These are phyloP conservation scores for Lordiphosa mommai DNA, from an alignment of 1,140 invertebrate genomes.

Conservation along the genomic window DNA sequence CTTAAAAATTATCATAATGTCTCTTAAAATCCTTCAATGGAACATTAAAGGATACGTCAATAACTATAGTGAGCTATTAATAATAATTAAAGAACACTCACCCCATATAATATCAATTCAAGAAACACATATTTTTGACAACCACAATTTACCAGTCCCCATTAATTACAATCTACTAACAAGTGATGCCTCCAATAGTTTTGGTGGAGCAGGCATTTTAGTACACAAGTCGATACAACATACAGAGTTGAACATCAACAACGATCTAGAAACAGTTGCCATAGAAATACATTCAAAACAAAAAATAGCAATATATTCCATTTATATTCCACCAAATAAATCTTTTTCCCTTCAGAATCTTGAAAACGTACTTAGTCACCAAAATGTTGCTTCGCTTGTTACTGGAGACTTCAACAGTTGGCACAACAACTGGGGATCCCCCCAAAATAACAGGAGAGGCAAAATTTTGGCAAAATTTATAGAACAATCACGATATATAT, in stretches of 20 bases:
- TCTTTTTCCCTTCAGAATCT: slow-evolving; percentile 9
- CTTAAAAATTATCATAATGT: slow-evolving; percentile 6
- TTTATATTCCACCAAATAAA: slow-evolving; percentile 25
- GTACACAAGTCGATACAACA: slow-evolving; percentile 25
- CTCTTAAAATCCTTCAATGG: slow-evolving; percentile 23
- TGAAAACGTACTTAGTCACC: slow-evolving; percentile 5
- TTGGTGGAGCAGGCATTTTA: slow-evolving; percentile 22
- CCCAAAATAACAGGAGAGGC: background rate
- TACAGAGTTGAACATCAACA: slow-evolving; percentile 3
- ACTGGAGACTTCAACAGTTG: slow-evolving; percentile 28
- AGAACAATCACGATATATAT: too few relatives aligned
- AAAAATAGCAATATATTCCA: slow-evolving; percentile 6
- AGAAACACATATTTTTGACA: slow-evolving; percentile 30
- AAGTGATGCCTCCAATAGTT: slow-evolving; percentile 12
- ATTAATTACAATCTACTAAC: slow-evolving; percentile 16
- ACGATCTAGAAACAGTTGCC: slow-evolving; percentile 14
- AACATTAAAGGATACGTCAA: slow-evolving; percentile 26
- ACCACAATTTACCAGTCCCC: slow-evolving; percentile 6
- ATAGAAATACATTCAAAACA: slow-evolving; percentile 22
- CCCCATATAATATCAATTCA: slow-evolving; percentile 25
- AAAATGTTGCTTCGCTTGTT: slow-evolving; percentile 6
- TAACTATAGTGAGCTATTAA: slow-evolving; percentile 24
- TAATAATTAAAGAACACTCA: slow-evolving; percentile 24
- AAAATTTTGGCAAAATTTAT: too few relatives aligned
- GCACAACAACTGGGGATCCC: slow-evolving; percentile 24